A percentile compares a stretch with the other conserved stretches of the same genome.
Evolutionary conservation across 37 sponge, comb jelly and placozoan genomes (phyloP).

Genomic region (Halisarca cf. caerulea): DNA sequence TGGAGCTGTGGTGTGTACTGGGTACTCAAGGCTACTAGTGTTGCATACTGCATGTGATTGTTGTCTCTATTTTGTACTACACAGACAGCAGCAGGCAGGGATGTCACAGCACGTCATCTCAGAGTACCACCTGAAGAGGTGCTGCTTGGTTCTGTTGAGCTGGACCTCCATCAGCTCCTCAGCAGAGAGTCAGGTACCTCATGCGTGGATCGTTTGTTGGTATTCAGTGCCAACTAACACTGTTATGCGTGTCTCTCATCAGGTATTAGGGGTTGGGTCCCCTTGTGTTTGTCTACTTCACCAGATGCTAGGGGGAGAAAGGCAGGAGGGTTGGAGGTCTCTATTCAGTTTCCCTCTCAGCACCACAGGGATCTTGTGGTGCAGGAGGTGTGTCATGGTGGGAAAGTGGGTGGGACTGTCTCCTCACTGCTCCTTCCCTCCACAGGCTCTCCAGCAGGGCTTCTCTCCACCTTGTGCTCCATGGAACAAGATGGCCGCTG

Average conservation of each 20-base stretch:
- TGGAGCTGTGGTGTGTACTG: no score
- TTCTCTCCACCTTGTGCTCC: constrained; percentile 16
- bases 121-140: constrained; percentile 35
- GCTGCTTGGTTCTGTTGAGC: constrained; percentile 48
- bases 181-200: constrained; percentile 46
- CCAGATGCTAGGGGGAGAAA: not conserved
- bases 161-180: constrained; percentile 45
- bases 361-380: constrained; percentile 49
- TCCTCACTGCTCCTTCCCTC: not conserved
- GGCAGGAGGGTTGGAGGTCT: constrained; percentile 71
- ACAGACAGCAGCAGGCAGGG: not conserved
- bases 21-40: no score
- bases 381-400: not conserved
- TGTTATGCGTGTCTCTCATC: not conserved
- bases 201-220: not conserved
- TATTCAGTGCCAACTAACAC: not conserved
- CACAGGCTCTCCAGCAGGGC: not conserved
- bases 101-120: constrained; percentile 6
- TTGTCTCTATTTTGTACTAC: not conserved
- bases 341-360: constrained; percentile 40
- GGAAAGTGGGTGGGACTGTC: not conserved
- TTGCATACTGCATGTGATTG: no score
- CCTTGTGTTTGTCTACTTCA: constrained; percentile 15
- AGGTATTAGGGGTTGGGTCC: constrained; percentile 74
- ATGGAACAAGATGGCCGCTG: not conserved